Evolutionary conservation across 2,888 invertebrate species (phyloP), one percentile per base, ranked within the genome.

Genomic region (Hirtodrosophila trivittata): DNA sequence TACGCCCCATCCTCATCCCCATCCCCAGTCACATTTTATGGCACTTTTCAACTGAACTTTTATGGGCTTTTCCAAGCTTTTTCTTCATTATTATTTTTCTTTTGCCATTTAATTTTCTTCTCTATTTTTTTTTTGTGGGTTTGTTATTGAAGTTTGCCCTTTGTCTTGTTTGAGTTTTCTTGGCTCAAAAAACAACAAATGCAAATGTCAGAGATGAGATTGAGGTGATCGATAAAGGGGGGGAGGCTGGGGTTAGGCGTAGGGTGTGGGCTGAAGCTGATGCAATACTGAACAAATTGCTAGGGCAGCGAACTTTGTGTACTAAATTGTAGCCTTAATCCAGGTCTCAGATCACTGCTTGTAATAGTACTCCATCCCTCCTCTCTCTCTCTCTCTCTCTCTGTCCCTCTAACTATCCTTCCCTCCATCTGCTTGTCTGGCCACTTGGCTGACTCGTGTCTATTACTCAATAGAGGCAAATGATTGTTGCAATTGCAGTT

Each of bases 381-480:
- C 18, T 21, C 18, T 21, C 18, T 21, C 18, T 21, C 18, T 21
- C 3, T 21, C 18, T 21, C 9, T 28, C 10, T 10, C 3, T 21
- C 18, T 21, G 2, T 21, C 18, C 18, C 18, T 3, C 18, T 21
- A 21, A 21, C 18, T 21, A 5, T 21, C 18, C 5, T 5, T 21
- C 3, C 5, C 18, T 21, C 5, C 5, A 38, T 14, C 13, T 9
- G 46, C 21, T 21, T 14, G 26, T 10, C 30, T 41, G 39, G 6
- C 37, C 33, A 47, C 46, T 54, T 49, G 51, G 43, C 51, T 16
- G 30, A 42, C 73, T 67, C 58, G 76, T 66, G 77, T 49, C 66
- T 75, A 75, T 82, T 82, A 70, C 87, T 84, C 73, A 82, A 84
- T 66, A 70, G 55, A 62, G 56, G 59, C 72, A 72, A 86, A 70